A percentile compares a stretch with the other conserved stretches of the same genome.
phyloP scores from a whole-genome alignment of 2,888 invertebrate species.

The Netelia fuscicornis region DNA sequence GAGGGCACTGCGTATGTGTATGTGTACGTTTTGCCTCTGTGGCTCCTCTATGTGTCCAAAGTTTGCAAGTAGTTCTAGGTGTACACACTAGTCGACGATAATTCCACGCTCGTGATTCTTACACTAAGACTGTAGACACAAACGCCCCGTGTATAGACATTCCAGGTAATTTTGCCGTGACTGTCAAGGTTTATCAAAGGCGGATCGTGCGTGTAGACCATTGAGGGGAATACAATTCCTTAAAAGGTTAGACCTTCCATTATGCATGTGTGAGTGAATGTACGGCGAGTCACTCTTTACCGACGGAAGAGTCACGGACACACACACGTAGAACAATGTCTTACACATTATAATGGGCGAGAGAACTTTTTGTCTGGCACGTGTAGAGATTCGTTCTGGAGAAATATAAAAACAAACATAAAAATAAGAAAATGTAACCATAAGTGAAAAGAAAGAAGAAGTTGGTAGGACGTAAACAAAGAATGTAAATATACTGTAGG shows the following conservation, averaged over 20 bases:
- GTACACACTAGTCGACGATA: too few species aligned
- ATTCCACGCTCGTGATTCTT: too few species aligned
- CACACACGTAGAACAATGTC: not conserved
- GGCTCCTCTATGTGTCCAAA: too few species aligned
- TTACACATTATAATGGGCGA: too few species aligned
- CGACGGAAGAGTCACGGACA: not conserved
- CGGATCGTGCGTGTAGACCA: slow-evolving; percentile 56
- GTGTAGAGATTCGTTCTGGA: too few species aligned
- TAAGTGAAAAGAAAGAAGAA: too few species aligned
- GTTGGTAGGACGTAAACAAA: not conserved
- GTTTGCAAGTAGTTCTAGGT: too few species aligned
- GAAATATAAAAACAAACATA: too few species aligned
- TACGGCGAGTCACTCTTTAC: not conserved
- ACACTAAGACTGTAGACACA: not conserved
- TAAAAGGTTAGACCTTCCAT: slow-evolving; percentile 59
- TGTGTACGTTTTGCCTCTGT: not conserved
- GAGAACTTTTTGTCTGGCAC: too few species aligned
- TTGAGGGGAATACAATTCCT: slow-evolving; percentile 60
- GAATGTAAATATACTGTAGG: not conserved
- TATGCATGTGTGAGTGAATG: slow-evolving; percentile 12
- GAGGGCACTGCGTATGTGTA: not conserved
- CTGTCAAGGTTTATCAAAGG: slow-evolving; percentile 67
- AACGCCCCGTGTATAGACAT: not conserved
- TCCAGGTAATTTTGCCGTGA: slow-evolving; percentile 50
- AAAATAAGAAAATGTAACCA: too few species aligned